A percentile compares a stretch with the other conserved stretches of the same genome.
Evolutionary conservation across 2,113 vertebrate species (phyloP).

Genomic region (Eulemur rufifrons): DNA sequence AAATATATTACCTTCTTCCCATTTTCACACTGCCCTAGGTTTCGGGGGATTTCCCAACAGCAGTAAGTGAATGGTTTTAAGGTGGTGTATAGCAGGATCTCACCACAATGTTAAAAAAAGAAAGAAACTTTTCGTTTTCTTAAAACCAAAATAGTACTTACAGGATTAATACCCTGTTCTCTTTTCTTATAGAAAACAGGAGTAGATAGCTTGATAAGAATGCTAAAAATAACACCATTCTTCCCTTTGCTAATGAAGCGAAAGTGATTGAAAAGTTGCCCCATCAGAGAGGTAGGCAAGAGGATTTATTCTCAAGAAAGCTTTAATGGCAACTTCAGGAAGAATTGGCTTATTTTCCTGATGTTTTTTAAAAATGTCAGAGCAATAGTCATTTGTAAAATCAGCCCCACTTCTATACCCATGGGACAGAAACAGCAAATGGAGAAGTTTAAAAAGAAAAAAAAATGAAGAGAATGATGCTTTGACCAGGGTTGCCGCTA

Average conservation of each 20-base stretch:
- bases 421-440: background rate
- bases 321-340: background rate
- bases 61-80: background rate
- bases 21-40: slow-evolving; percentile 61
- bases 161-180: background rate
- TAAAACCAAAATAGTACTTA: slow-evolving; percentile 13
- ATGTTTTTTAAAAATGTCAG: background rate
- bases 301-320: background rate
- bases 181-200: background rate
- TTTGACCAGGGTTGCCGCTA: background rate
- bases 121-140: background rate
- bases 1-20: slow-evolving; percentile 53
- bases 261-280: background rate
- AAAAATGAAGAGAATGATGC: background rate
- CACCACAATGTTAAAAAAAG: slow-evolving; percentile 1
- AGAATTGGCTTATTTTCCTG: background rate
- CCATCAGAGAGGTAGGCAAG: background rate
- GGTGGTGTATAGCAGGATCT: slow-evolving; percentile 5
- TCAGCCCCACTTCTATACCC: background rate
- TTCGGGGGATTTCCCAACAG: slow-evolving; percentile 69
- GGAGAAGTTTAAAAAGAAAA: background rate
- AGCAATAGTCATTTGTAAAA: background rate
- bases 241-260: slow-evolving; percentile 14
- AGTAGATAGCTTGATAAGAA: background rate
- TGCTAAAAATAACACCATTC: background rate